A percentile compares a stretch with the other conserved stretches of the same genome.
Evolutionary conservation across 2,888 invertebrate species (phyloP).

Genomic region (Amphipoea oculea): DNA sequence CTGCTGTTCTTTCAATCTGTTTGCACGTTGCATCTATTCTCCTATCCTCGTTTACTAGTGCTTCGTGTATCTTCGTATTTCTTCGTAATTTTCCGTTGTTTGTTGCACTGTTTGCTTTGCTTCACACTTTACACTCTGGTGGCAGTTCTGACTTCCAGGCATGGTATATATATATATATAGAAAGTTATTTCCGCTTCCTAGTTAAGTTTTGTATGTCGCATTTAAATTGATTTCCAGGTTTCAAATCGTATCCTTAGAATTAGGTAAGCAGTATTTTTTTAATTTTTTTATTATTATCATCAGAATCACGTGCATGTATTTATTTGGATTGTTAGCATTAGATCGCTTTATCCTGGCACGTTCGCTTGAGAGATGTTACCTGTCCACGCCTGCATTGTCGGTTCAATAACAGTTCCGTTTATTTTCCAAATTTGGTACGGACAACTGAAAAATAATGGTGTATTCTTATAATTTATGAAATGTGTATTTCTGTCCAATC

Average conservation of each 20-base stretch:
- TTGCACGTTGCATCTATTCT: slow-evolving; percentile 82
- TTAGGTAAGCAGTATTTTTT: slow-evolving; percentile 58
- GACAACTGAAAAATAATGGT: slow-evolving; percentile 38
- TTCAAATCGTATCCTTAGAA: slow-evolving; percentile 43
- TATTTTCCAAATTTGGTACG: slow-evolving; percentile 53
- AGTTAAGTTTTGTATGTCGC: slow-evolving; percentile 47
- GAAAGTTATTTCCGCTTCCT: slow-evolving; percentile 45
- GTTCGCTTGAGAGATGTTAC: slow-evolving; percentile 90
- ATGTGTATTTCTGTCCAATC: slow-evolving; percentile 80
- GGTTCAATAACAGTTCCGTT: slow-evolving; percentile 62
- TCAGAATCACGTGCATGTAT: slow-evolving; percentile 79
- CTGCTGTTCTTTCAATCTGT: slow-evolving; percentile 78
- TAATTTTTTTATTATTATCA: slow-evolving; percentile 52
- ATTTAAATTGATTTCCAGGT: slow-evolving; percentile 51
- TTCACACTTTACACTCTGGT: slow-evolving; percentile 56
- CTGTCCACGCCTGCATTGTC: slow-evolving; percentile 84
- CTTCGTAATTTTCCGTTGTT: slow-evolving; percentile 63
- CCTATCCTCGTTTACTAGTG: slow-evolving; percentile 69
- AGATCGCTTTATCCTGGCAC: slow-evolving; percentile 72
- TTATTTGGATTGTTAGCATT: slow-evolving; percentile 71
- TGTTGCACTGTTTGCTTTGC: slow-evolving; percentile 72
- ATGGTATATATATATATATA: slow-evolving; percentile 44
- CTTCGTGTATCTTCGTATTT: slow-evolving; percentile 65
- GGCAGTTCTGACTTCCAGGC: slow-evolving; percentile 56
- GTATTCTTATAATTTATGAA: slow-evolving; percentile 55